phyloP scores from a whole-genome alignment of 2,888 invertebrate species.

The Geophilus truncorum region DNA sequence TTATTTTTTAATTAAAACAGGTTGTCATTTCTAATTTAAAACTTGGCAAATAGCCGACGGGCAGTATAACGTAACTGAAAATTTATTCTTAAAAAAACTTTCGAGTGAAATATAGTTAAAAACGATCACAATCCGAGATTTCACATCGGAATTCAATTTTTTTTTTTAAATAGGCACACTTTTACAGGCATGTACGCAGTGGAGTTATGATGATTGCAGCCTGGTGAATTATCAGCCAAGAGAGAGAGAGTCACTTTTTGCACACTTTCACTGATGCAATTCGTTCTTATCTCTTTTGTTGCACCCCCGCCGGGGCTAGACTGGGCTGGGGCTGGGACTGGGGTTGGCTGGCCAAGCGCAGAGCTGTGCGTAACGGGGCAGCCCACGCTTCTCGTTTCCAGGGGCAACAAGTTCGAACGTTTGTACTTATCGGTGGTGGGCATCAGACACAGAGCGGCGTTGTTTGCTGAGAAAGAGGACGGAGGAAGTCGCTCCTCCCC shows the following conservation, averaged over 20 bases:
- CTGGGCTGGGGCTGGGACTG: not conserved
- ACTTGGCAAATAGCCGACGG: too few relatives aligned
- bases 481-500: constrained; percentile 7
- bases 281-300: not conserved
- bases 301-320: not conserved
- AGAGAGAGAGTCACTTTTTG: not conserved
- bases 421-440: constrained; percentile 13
- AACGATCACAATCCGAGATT: not conserved
- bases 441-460: not conserved
- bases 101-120: not conserved
- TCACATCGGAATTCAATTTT: not conserved
- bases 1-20: too few relatives aligned
- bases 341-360: not conserved
- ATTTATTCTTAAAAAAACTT: not conserved
- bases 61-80: not conserved
- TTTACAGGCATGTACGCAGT: not conserved
- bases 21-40: too few relatives aligned
- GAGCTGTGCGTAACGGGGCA: not conserved
- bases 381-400: constrained; percentile 7
- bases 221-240: not conserved
- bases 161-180: too few relatives aligned
- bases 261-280: not conserved
- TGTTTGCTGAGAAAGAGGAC: constrained; percentile 13
- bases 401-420: constrained; percentile 29
- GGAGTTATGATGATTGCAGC: constrained; percentile 9